phyloP scores from a whole-genome alignment of 2,888 invertebrate species.

The Suillia variegata region DNA sequence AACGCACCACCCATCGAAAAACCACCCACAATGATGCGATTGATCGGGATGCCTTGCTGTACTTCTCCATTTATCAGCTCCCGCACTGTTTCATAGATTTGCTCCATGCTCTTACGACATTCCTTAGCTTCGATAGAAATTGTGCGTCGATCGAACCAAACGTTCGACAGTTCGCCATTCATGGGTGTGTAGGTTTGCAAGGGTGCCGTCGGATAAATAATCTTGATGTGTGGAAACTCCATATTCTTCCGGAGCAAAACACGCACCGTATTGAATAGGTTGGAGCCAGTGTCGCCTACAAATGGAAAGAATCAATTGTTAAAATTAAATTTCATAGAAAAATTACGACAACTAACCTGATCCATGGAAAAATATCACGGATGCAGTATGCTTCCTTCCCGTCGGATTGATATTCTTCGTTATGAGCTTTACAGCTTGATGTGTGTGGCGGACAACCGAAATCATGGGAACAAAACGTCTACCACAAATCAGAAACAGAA shows the following conservation, averaged over 20 bases:
- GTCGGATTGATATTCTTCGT: constrained; percentile 46
- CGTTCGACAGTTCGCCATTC: constrained; percentile 63
- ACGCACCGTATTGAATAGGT: constrained; percentile 67
- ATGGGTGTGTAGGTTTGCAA: constrained; percentile 68
- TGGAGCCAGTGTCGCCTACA: constrained; percentile 71
- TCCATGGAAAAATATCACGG: constrained; percentile 73
- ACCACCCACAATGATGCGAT: constrained; percentile 77
- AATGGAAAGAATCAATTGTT: too few relatives aligned
- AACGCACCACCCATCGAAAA: constrained; percentile 89
- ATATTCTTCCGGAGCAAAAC: constrained; percentile 65
- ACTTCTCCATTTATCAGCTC: constrained; percentile 72
- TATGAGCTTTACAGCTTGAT: constrained; percentile 69
- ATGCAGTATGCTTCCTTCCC: constrained; percentile 65
- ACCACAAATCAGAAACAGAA: too few relatives aligned
- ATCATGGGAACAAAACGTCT: too few relatives aligned
- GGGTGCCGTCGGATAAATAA: constrained; percentile 81
- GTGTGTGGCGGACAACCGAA: too few relatives aligned
- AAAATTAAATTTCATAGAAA: not conserved
- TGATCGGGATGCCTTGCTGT: constrained; percentile 69
- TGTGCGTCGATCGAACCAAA: constrained; percentile 81
- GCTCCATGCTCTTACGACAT: constrained; percentile 46
- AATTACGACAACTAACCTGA: constrained; percentile 65
- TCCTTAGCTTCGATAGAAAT: constrained; percentile 62
- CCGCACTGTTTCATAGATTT: constrained; percentile 64
- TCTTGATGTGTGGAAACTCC: constrained; percentile 74